Conservation (phyloP, 2,113 vertebrate species). For the Platycercus adscitus region DNA sequence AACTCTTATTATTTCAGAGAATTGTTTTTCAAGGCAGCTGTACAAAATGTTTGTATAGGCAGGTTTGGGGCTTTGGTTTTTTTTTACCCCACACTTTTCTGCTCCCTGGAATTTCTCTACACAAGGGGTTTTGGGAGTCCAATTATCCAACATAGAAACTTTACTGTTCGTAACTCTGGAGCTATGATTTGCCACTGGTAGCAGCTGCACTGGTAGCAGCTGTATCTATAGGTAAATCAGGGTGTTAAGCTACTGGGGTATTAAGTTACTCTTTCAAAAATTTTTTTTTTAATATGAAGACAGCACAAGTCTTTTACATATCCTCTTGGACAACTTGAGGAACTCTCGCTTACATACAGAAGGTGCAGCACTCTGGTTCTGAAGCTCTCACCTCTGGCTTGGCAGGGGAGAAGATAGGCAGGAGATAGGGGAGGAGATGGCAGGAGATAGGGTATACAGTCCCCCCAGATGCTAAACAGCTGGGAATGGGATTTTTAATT, state of each 20-base stretch:
- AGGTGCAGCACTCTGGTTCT: not conserved
- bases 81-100: not conserved
- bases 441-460: not conserved
- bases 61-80: not conserved
- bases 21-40: not conserved
- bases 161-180: not conserved
- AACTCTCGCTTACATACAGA: not conserved
- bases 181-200: not conserved
- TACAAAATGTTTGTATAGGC: not conserved
- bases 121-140: not conserved
- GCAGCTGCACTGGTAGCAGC: not conserved
- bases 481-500: not conserved
- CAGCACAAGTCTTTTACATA: not conserved
- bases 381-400: not conserved
- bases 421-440: not conserved
- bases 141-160: not conserved
- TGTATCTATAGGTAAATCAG: accelerated
- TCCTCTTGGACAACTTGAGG: not conserved
- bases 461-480: not conserved
- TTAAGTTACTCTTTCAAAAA: not conserved
- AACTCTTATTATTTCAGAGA: not conserved
- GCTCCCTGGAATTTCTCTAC: not conserved
- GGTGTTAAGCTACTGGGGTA: not conserved
- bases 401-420: not conserved
- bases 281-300: not conserved